phyloP scores from a whole-genome alignment of 2,113 vertebrate species.

The Guaruba guarouba region DNA sequence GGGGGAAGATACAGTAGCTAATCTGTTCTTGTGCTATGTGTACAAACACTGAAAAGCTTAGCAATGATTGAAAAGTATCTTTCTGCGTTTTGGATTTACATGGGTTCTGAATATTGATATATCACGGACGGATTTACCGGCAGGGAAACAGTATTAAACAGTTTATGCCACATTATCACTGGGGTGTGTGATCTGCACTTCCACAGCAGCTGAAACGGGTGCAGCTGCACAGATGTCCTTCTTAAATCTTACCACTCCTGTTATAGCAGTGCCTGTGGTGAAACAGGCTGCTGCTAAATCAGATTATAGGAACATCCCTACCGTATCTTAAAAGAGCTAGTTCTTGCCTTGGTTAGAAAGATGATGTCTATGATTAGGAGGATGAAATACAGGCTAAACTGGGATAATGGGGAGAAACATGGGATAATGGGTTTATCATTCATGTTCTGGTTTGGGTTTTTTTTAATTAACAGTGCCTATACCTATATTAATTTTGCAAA shows the following conservation, averaged over 20 bases:
- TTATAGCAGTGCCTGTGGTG: not conserved
- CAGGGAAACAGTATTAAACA: not conserved
- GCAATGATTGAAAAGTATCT: not conserved
- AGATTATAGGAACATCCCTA: not conserved
- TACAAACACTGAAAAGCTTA: not conserved
- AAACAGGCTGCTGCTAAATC: not conserved
- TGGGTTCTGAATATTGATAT: not conserved
- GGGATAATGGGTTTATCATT: not conserved
- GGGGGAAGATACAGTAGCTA: not conserved
- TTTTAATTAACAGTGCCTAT: not conserved
- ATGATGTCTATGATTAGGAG: not conserved
- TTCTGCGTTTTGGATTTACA: not conserved
- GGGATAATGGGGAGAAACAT: fast-evolving
- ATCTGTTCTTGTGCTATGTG: not conserved
- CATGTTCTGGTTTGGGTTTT: not conserved
- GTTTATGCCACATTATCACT: not conserved
- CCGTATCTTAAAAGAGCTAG: not conserved
- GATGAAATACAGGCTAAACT: not conserved
- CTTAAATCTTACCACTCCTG: not conserved
- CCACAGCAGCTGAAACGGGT: not conserved
- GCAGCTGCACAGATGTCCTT: not conserved
- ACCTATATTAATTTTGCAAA: not conserved
- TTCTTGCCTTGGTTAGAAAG: not conserved
- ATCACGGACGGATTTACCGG: not conserved
- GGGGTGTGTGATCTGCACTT: not conserved